These are phyloP conservation scores for Cebidichthys violaceus DNA, from an alignment of 2,113 vertebrate genomes.

Conservation along the genomic window DNA sequence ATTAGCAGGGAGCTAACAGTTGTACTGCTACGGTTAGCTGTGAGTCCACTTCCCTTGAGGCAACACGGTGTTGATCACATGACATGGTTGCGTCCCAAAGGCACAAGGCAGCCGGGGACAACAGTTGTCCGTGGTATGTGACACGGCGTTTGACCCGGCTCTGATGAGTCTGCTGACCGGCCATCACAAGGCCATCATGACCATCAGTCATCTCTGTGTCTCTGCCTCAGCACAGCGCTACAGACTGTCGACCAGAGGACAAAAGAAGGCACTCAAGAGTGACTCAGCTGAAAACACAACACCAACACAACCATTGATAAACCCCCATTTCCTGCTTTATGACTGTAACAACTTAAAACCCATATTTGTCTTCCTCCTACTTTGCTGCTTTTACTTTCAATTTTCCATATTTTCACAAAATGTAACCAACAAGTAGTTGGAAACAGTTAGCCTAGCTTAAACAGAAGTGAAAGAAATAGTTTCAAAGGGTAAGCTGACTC, in stretches of 20 bases:
- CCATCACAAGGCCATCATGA: conserved; percentile 42
- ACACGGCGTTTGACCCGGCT: conserved; percentile 3
- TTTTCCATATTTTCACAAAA: neutral
- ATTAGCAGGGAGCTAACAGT: neutral
- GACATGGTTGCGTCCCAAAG: neutral
- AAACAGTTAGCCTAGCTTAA: neutral
- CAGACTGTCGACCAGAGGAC: neutral
- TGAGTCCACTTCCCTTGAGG: neutral
- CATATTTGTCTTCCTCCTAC: neutral
- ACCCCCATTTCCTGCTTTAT: neutral
- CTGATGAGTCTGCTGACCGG: conserved; percentile 9
- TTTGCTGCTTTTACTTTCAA: neutral
- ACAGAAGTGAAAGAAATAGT: neutral
- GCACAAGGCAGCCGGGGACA: neutral
- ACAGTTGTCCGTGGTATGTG: conserved; percentile 28
- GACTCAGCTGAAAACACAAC: conserved; percentile 39
- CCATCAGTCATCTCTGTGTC: conserved; percentile 19
- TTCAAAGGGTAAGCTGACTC: neutral
- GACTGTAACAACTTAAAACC: neutral
- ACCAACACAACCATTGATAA: neutral
- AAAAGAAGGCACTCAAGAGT: neutral
- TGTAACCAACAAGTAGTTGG: neutral
- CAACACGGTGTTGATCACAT: neutral
- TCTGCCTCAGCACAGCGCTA: neutral
- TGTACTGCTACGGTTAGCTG: neutral